Evolutionary conservation across 2,113 vertebrate genomes (phyloP), one percentile per base, ranked within the genome.

Genomic region (Eira barbara): DNA sequence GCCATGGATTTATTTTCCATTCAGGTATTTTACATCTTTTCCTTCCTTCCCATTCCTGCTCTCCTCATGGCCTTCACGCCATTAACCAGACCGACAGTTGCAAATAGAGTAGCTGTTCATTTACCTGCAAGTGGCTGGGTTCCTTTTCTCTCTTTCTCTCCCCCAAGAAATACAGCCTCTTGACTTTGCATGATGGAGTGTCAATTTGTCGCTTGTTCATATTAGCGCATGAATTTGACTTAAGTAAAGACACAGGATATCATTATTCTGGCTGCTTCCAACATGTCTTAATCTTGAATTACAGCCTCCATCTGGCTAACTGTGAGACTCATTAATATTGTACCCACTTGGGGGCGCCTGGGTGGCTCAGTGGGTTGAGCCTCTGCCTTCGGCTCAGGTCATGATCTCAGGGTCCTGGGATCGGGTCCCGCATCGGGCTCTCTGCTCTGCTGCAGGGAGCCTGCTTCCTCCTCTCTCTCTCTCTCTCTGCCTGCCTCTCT

Each of bases 281-380:
- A 25, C 39, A 34, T 47, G 47, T 42, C 25, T 81, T 80, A 47
- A 6, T 94, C 55, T 71, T 80, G 63, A 91, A 65, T 91, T 81
- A 73, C 14, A 76, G 9, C 73, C n/a, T 45, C 31, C 23, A 61
- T 80, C 73, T 94, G 42, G n/a, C 55, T 79, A 79, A 85, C 84
- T 73, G 15, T 80, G 42, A 93, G 47, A 73, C 92, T 87, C 52
- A 94, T 65, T 91, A 67, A 49, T 74, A 91, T 94, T 96, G 80
- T 31, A 61, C 52, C 25, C 25, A 81, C 18, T 87, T 82, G 63
- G n/a, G n/a, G n/a, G n/a, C n/a, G n/a, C n/a, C n/a, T n/a, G n/a
- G n/a, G n/a, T n/a, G n/a, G n/a, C n/a, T n/a, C n/a, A n/a, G n/a
- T n/a, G n/a, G n/a, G n/a, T n/a, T n/a, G n/a, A n/a, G n/a, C n/a